These are phyloP conservation scores for Diorhabda sublineata DNA, from an alignment of 1,140 invertebrate genomes.

Conservation along the genomic window DNA sequence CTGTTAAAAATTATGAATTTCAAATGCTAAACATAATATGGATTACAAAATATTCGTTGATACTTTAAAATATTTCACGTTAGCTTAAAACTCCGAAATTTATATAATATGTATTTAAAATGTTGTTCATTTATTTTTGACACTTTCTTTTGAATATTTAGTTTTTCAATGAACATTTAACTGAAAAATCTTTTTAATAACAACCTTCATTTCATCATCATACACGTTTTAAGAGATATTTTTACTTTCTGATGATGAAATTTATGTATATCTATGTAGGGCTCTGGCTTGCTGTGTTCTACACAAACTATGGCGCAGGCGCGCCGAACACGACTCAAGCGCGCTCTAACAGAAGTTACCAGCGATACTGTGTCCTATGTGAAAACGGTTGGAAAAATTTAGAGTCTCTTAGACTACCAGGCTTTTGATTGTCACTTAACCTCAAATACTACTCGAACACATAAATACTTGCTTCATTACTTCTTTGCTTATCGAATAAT, in stretches of 20 bases:
- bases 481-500: not conserved
- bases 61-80: no score
- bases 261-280: constrained; percentile 23
- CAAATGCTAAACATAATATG: no score
- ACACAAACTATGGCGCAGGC: constrained; percentile 79
- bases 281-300: constrained; percentile 67
- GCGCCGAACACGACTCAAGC: constrained; percentile 71
- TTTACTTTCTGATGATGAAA: not conserved
- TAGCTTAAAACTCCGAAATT: no score
- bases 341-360: constrained; percentile 82
- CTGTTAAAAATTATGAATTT: no score
- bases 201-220: no score
- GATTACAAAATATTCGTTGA: no score
- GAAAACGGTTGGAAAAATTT: constrained; percentile 68
- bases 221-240: no score
- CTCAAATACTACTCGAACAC: constrained; percentile 28
- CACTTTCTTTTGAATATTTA: no score
- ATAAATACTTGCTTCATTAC: not conserved
- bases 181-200: no score
- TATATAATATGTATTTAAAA: no score
- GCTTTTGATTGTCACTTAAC: constrained; percentile 33
- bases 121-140: no score
- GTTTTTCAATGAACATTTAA: no score
- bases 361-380: constrained; percentile 81
- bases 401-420: constrained; percentile 31